These are phyloP conservation scores for Lepidocyrtinus sp. DNA, from an alignment of 2,888 invertebrate species.

Conservation along the genomic window DNA sequence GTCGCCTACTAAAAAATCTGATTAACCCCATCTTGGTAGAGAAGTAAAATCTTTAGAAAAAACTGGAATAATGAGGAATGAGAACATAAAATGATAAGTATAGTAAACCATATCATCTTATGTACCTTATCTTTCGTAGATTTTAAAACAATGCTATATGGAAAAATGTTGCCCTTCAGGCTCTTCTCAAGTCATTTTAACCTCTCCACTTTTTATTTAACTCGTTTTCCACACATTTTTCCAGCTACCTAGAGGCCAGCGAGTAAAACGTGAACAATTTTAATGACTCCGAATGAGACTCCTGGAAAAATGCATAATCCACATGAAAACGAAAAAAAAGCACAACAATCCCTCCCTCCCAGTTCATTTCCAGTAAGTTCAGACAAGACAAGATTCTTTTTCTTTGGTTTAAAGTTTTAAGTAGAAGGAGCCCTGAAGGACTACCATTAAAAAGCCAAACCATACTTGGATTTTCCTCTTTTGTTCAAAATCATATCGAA, in stretches of 20 bases:
- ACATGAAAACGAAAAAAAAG: too few species aligned
- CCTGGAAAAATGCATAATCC: slow-evolving; percentile 23
- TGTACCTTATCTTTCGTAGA: too few species aligned
- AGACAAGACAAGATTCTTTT: too few species aligned
- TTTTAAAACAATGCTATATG: background rate
- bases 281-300: slow-evolving; percentile 22
- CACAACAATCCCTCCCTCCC: too few species aligned
- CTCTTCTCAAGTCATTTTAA: background rate
- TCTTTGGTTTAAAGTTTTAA: background rate
- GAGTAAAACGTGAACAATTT: slow-evolving; percentile 18
- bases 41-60: background rate
- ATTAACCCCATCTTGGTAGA: too few species aligned
- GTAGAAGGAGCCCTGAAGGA: slow-evolving; percentile 52
- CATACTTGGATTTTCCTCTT: too few species aligned
- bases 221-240: background rate
- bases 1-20: background rate
- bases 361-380: too few species aligned
- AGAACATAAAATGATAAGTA: background rate
- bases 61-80: background rate
- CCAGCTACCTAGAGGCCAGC: background rate
- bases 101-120: background rate
- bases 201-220: background rate
- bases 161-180: background rate
- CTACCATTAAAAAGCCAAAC: slow-evolving; percentile 1
- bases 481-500: too few species aligned